Conservation (phyloP, 2,888 invertebrate species). For the Thyatira batis region DNA sequence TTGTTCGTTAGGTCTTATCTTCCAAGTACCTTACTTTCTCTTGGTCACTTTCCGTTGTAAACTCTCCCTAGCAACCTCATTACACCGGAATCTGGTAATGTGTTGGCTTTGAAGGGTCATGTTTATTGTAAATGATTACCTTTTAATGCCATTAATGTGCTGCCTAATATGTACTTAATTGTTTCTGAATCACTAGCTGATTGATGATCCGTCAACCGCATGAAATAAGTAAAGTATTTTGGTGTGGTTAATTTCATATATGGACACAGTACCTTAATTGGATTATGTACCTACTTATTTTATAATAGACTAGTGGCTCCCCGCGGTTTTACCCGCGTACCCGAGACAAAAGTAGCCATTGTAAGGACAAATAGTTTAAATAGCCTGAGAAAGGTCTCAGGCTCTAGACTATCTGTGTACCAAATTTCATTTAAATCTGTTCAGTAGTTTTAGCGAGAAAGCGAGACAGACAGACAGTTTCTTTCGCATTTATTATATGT, state of each 20-base stretch:
- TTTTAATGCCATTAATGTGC: neutral
- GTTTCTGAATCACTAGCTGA: neutral
- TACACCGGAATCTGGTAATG: neutral
- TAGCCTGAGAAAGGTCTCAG: no score
- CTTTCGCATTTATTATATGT: no score
- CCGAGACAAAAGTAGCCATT: no score
- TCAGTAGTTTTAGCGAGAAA: no score
- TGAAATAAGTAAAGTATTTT: neutral
- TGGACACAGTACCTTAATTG: neutral
- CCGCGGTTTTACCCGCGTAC: no score
- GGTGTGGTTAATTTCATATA: neutral
- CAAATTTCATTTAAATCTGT: no score
- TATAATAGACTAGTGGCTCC: no score
- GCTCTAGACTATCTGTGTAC: no score
- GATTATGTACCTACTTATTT: no score
- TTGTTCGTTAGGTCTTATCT: constrained; percentile 11
- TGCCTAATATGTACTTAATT: neutral
- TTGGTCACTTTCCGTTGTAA: constrained; percentile 16
- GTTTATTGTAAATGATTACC: constrained; percentile 1
- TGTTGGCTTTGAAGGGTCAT: neutral
- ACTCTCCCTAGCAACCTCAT: constrained; percentile 14
- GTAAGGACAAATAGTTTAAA: no score
- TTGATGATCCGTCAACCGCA: neutral
- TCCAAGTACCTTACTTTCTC: constrained; percentile 22
- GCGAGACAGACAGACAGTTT: no score